phyloP scores from a whole-genome alignment of 2,888 invertebrate genomes.

The Alloplasta piceator region DNA sequence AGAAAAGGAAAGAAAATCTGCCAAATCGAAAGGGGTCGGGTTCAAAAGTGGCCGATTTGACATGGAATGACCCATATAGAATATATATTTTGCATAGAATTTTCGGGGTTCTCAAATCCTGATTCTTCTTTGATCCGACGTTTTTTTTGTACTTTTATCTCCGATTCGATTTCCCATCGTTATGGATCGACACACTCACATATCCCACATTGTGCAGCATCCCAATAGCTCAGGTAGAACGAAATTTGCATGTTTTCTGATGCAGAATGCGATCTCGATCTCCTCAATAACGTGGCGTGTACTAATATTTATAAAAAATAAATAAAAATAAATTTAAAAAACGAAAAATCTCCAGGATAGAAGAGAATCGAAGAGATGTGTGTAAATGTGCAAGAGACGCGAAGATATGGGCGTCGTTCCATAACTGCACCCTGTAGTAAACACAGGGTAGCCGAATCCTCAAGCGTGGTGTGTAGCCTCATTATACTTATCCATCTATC shows the following conservation, averaged over 20 bases:
- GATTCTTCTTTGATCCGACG: slow-evolving; percentile 32
- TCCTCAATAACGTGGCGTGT: slow-evolving; percentile 18
- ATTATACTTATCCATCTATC: slow-evolving; percentile 65
- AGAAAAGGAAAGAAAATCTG: no score
- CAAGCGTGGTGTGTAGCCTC: slow-evolving; percentile 64
- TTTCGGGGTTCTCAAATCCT: not conserved
- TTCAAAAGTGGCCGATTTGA: no score
- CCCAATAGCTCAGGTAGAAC: slow-evolving; percentile 27
- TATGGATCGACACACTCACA: slow-evolving; percentile 11
- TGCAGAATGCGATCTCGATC: slow-evolving; percentile 41
- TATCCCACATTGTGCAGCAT: not conserved
- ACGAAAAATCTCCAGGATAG: not conserved
- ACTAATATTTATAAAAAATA: slow-evolving; percentile 39
- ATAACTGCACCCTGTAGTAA: slow-evolving; percentile 72
- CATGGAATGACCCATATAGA: no score
- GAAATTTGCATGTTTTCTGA: slow-evolving; percentile 62
- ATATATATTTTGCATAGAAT: no score
- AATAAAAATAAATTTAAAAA: not conserved
- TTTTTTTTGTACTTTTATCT: slow-evolving; percentile 21
- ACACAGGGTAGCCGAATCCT: slow-evolving; percentile 79
- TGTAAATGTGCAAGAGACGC: not conserved
- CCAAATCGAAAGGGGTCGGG: no score
- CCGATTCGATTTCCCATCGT: slow-evolving; percentile 46
- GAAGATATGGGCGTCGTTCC: slow-evolving; percentile 51
- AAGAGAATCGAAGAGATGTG: slow-evolving; percentile 27